Evolutionary conservation across 2,888 invertebrate species (phyloP), one percentile per base, ranked within the genome.

Genomic region (Aleiodes leptofemur): DNA sequence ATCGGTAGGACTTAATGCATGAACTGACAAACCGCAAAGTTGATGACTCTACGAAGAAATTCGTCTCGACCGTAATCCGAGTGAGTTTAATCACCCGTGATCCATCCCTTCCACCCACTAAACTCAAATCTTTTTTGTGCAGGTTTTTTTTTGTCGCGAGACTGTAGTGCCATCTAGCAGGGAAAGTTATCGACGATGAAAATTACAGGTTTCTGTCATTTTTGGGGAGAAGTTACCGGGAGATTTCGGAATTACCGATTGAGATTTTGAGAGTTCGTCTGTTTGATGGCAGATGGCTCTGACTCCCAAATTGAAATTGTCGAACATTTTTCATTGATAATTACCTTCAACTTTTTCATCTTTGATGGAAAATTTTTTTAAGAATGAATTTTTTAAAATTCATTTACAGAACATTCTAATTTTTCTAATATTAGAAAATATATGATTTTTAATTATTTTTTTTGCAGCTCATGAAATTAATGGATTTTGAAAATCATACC

Each of bases 51-150:
- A 70, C 53, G 38, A 70, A 64, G 64, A 13, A 64, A 43, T 56
- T 9, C 55, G 34, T 53, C 16, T 48, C 64, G 34, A 61, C 16
- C 51, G 59, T 59, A 59, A 59, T 51, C 51, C 57, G 14, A 64
- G 48, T 61, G 43, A 74, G 74, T 70, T 74, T 70, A 74, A 70
- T 74, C 74, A 74, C 68, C 74, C 55, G 70, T 64, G 43, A 70
- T 74, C 55, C 51, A 43, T 13, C 70, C 43, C 34, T 38, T 48
- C 31, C 69, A 50, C 38, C 38, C 9, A 16, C 16, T n/a, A 14
- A 48, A 29, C 69, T 4, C 0, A 13, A 34, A n/a, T 14, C 59
- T 3, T 34, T 34, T 11, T 5, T 7, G 14, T 14, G n/a, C 34
- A 38, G 4, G 6, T 57, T 57, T 57, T 23, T 29, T 31, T 57